Evolutionary conservation across 2,888 invertebrate species (phyloP).

Genomic region (Tinea semifulvella): DNA sequence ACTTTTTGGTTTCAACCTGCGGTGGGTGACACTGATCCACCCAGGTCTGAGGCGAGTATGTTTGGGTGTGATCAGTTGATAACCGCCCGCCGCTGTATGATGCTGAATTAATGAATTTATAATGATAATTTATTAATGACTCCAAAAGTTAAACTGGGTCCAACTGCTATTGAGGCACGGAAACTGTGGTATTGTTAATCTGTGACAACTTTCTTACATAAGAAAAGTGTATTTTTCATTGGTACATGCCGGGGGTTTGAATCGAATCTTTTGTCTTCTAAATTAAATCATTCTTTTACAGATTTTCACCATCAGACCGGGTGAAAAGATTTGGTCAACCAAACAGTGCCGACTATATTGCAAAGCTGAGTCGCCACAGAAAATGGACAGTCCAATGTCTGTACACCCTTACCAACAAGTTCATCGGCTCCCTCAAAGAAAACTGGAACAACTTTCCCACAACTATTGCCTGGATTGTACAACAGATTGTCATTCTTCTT

Average conservation of each 20-base stretch:
- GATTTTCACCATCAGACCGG: slow-evolving; percentile 54
- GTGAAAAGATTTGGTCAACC: slow-evolving; percentile 81
- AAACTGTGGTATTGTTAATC: no score
- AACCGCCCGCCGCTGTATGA: not conserved
- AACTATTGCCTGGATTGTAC: slow-evolving; percentile 88
- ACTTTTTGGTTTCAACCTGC: no score
- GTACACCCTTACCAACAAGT: slow-evolving; percentile 79
- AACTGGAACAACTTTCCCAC: slow-evolving; percentile 93
- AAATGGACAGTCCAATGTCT: slow-evolving; percentile 81
- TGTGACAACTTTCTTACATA: no score
- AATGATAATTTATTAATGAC: no score
- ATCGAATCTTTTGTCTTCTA: no score
- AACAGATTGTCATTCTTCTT: slow-evolving; percentile 76
- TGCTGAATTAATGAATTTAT: not conserved
- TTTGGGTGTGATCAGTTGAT: no score
- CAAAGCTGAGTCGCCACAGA: slow-evolving; percentile 80
- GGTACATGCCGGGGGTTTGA: no score
- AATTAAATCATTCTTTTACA: slow-evolving; percentile 20
- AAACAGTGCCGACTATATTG: slow-evolving; percentile 75
- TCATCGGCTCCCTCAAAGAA: slow-evolving; percentile 82
- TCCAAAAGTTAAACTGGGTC: no score
- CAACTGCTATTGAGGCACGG: no score
- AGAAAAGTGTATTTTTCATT: no score
- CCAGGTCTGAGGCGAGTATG: no score
- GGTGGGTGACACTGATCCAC: no score